Evolutionary conservation across 2,888 invertebrate species (phyloP).

Genomic region (Mythimna impura): DNA sequence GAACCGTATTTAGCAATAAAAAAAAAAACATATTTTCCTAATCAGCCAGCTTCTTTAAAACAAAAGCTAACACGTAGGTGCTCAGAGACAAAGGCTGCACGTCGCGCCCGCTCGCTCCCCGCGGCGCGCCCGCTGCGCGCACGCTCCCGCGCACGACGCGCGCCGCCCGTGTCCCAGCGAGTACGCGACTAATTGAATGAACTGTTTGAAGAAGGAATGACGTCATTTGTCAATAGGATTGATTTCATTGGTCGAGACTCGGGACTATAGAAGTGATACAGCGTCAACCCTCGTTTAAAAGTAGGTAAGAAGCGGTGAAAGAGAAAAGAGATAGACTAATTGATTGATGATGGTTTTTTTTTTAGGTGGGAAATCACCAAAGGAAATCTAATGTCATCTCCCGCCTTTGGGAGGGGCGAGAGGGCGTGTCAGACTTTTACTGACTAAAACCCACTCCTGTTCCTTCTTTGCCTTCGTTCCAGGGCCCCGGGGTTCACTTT

Average conservation of each 20-base stretch:
- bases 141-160: slow-evolving; percentile 55
- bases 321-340: too few relatives aligned
- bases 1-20: not conserved
- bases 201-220: slow-evolving; percentile 28
- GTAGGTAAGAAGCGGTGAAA: too few relatives aligned
- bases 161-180: slow-evolving; percentile 25
- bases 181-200: slow-evolving; percentile 48
- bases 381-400: too few relatives aligned
- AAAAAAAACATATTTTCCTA: slow-evolving; percentile 4
- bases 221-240: not conserved
- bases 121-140: slow-evolving; percentile 60
- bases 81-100: slow-evolving; percentile 59
- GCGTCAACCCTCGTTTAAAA: too few relatives aligned
- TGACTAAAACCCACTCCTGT: too few relatives aligned
- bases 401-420: too few relatives aligned
- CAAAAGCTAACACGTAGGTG: not conserved
- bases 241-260: not conserved
- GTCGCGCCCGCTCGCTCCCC: slow-evolving; percentile 57
- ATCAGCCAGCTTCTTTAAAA: not conserved
- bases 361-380: too few relatives aligned
- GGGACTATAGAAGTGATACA: too few relatives aligned
- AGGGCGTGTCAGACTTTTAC: too few relatives aligned
- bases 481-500: too few relatives aligned
- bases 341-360: too few relatives aligned
- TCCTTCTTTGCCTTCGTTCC: too few relatives aligned